A percentile compares a stretch with the other conserved stretches of the same genome.
These are phyloP conservation scores for Cyclophora albipunctata DNA, from an alignment of 2,888 invertebrate genomes.

Conservation along the genomic window DNA sequence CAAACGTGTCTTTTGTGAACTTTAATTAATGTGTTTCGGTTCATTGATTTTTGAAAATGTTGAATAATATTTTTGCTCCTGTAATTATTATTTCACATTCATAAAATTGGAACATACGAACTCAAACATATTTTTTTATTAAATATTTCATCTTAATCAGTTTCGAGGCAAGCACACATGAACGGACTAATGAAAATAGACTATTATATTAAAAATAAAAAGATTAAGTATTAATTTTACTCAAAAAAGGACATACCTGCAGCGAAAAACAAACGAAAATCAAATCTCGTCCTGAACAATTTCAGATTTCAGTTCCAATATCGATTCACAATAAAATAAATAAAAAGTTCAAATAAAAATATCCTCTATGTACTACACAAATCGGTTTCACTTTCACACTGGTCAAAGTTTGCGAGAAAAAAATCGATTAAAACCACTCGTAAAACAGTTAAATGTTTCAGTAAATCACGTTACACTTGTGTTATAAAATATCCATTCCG, in stretches of 20 bases:
- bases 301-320: conserved; percentile 19
- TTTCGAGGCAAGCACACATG: too few relatives aligned
- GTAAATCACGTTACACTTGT: conserved; percentile 43
- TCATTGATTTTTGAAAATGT: too few relatives aligned
- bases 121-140: too few relatives aligned
- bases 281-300: conserved; percentile 10
- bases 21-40: conserved; percentile 1
- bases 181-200: too few relatives aligned
- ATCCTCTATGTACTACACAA: conserved; percentile 41
- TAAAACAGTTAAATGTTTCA: conserved; percentile 19
- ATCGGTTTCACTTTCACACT: conserved; percentile 56
- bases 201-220: too few relatives aligned
- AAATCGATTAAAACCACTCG: conserved; percentile 31
- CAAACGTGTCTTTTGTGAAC: conserved; percentile 8
- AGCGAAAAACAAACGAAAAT: conserved; percentile 4
- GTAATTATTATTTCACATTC: too few relatives aligned
- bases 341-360: conserved; percentile 30
- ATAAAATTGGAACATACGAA: too few relatives aligned
- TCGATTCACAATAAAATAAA: conserved; percentile 12
- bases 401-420: conserved; percentile 29
- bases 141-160: too few relatives aligned
- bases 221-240: too few relatives aligned
- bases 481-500: conserved; percentile 57
- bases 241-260: conserved; percentile 13
- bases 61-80: too few relatives aligned